Evolutionary conservation across 2,113 vertebrate genomes (phyloP).

Genomic region (Sinocyclocheilus grahami): DNA sequence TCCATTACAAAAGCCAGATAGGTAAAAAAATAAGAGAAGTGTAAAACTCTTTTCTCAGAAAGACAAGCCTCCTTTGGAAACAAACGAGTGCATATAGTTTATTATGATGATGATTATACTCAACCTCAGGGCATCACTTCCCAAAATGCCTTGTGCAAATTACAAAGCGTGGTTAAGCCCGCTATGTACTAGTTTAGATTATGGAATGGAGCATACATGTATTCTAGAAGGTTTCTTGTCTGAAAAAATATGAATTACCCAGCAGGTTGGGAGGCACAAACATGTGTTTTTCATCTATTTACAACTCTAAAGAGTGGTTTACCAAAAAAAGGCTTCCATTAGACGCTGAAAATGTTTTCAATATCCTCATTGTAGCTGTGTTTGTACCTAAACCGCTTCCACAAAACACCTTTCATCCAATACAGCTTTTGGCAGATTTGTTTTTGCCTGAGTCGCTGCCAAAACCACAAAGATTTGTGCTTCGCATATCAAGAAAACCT

Average conservation of each 20-base stretch:
- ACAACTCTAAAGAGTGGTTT: constrained; percentile 48
- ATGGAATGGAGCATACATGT: constrained; percentile 6
- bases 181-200: constrained; percentile 25
- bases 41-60: background rate
- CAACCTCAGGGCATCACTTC: constrained; percentile 28
- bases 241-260: constrained; percentile 37
- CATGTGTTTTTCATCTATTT: constrained; percentile 56
- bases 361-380: constrained; percentile 37
- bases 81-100: constrained; percentile 42
- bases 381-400: constrained; percentile 28
- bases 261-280: constrained; percentile 46
- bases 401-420: constrained; percentile 32
- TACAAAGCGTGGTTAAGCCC: constrained; percentile 41
- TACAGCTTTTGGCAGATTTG: constrained; percentile 19
- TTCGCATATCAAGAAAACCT: background rate
- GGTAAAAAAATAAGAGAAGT: background rate
- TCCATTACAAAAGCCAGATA: background rate
- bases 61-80: constrained; percentile 14
- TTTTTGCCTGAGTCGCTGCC: constrained; percentile 8
- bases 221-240: constrained; percentile 27
- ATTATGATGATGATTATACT: constrained; percentile 16
- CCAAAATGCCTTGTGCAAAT: constrained; percentile 41
- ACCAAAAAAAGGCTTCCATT: constrained; percentile 29
- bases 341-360: constrained; percentile 31
- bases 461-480: constrained; percentile 21